Evolutionary conservation across 2,888 invertebrate species (phyloP), one percentile per base, ranked within the genome.

Genomic region (Cynaeus angustus): DNA sequence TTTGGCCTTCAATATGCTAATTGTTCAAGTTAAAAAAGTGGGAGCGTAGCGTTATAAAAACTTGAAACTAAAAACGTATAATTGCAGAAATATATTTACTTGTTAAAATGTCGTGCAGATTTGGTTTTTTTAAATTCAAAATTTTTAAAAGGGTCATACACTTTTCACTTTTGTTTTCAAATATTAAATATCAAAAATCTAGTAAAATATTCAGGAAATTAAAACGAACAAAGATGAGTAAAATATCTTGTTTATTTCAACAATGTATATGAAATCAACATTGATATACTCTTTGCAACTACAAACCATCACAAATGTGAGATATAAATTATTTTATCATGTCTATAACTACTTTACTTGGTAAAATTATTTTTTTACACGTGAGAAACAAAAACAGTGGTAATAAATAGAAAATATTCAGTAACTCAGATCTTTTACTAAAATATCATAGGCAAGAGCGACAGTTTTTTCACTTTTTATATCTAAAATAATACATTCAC

Each of bases 251-350:
- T 74, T 74, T 75, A 72, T 74, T 75, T 71, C 74, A 77, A 78
- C 76, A 77, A 75, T 74, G 65, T 74, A 74, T 76, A 77, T 74
- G 74, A 77, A 76, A 77, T 72, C 74, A 77, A 77, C 77, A 76
- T 75, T 72, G 74, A 67, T 67, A 67, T 61, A 55, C 69, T 68
- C 56, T 74, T 66, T 74, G 71, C 62, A 71, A 66, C 67, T 69
- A 71, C 64, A 71, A 73, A 73, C 71, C 69, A 71, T 73, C 71
- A 73, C 73, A 71, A 73, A 65, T 62, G 58, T 71, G 70, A 61
- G 59, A 66, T 61, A 56, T 50, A 52, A 69, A 68, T 53, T 33
- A 68, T 68, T 66, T 21, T 38, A 55, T 48, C 41, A 67, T 55
- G 4, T 21, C 37, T 58, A 55, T 38, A 43, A 43, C 46, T 52